Evolutionary conservation across 2,888 invertebrate species (phyloP).

Genomic region (Deilephila elpenor): DNA sequence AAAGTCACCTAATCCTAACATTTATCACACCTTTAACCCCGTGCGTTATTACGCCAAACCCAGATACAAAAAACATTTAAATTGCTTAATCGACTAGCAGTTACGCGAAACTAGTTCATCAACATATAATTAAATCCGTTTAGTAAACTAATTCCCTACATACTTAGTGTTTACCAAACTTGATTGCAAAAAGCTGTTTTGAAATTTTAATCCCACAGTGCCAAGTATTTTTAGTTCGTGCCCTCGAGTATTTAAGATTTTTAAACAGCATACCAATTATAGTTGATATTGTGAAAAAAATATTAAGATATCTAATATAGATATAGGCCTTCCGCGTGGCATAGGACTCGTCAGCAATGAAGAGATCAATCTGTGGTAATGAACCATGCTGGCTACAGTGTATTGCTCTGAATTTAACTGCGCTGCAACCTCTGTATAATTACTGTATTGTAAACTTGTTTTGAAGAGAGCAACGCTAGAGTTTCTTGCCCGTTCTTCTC

Average conservation of each 20-base stretch:
- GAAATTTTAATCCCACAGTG: not conserved
- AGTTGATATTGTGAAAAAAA: not conserved
- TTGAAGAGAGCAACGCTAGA: too few species aligned
- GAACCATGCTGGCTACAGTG: too few species aligned
- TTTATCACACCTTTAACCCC: not conserved
- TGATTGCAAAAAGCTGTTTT: slow-evolving; percentile 13
- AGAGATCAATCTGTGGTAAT: too few species aligned
- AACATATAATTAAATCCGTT: slow-evolving; percentile 7
- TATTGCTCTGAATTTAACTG: too few species aligned
- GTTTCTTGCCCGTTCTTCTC: too few species aligned
- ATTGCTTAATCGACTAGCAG: not conserved
- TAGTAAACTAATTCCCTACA: slow-evolving; percentile 9
- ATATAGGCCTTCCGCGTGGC: too few species aligned
- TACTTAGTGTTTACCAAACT: not conserved
- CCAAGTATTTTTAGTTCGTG: not conserved
- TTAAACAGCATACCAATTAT: not conserved
- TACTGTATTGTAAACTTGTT: too few species aligned
- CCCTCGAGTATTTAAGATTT: not conserved
- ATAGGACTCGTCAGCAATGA: too few species aligned
- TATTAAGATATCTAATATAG: too few species aligned
- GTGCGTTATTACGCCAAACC: not conserved
- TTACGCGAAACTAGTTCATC: not conserved
- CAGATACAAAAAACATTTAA: not conserved
- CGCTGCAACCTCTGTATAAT: too few species aligned
- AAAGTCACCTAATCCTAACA: not conserved